These are phyloP conservation scores for Lagopus leucura DNA, from an alignment of 2,113 vertebrate genomes.

Conservation along the genomic window DNA sequence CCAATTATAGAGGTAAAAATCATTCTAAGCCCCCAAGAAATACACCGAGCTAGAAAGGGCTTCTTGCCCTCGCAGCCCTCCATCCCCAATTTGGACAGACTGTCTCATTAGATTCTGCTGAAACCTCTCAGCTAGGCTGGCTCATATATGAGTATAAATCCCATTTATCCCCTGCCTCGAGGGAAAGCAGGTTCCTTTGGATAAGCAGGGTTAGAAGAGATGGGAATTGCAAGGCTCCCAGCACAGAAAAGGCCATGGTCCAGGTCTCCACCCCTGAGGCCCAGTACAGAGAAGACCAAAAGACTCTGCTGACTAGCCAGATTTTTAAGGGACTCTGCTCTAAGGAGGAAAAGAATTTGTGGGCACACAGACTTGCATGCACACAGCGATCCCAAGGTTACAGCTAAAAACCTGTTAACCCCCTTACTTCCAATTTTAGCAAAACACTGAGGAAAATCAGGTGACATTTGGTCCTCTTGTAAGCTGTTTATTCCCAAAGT, in stretches of 20 bases:
- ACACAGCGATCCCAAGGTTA: neutral
- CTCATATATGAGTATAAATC: neutral
- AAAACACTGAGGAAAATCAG: neutral
- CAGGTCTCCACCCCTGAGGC: slow-evolving; percentile 1
- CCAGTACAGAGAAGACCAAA: neutral
- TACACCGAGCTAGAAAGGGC: neutral
- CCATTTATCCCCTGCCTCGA: neutral
- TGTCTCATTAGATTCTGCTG: neutral
- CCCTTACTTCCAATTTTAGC: neutral
- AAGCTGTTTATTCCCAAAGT: neutral
- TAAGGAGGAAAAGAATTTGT: neutral
- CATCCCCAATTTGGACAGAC: neutral
- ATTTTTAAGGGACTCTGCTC: neutral
- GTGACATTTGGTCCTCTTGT: neutral
- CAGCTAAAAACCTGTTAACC: neutral
- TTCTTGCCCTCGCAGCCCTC: neutral
- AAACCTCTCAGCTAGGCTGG: neutral
- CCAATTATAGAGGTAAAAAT: neutral
- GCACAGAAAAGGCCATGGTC: neutral
- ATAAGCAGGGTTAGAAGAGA: neutral
- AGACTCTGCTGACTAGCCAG: neutral
- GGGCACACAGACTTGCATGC: neutral
- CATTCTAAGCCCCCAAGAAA: neutral
- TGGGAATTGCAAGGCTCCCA: neutral
- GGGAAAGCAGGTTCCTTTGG: slow-evolving; percentile 5